phyloP scores from a whole-genome alignment of 2,797 vertebrate species.

The Malacoctenus gilli region DNA sequence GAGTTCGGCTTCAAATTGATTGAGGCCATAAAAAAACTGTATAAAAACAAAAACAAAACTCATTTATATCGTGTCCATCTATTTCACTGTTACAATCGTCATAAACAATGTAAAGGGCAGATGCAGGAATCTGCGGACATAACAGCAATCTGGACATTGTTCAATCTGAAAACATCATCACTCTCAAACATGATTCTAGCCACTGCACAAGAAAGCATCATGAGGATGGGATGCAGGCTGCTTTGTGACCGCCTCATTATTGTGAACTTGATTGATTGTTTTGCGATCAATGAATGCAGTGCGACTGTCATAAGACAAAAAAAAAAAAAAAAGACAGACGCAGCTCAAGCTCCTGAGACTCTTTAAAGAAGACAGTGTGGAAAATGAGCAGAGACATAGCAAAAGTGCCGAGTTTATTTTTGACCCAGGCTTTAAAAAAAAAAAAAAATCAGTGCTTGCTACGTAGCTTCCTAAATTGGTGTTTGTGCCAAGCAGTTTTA shows the following conservation, averaged over 20 bases:
- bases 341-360: slow-evolving; percentile 12
- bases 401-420: slow-evolving; percentile 2
- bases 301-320: slow-evolving; percentile 28
- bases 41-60: slow-evolving; percentile 6
- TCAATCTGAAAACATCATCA: slow-evolving; percentile 8
- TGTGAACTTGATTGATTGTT: slow-evolving; percentile 33
- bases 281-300: slow-evolving; percentile 25
- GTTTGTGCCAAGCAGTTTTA: slow-evolving; percentile 31
- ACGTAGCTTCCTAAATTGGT: slow-evolving; percentile 30
- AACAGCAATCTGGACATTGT: background rate
- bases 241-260: slow-evolving; percentile 33
- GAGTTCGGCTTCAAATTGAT: slow-evolving; percentile 12
- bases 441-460: slow-evolving; percentile 10
- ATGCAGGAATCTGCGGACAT: slow-evolving; percentile 4
- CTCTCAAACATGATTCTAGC: background rate
- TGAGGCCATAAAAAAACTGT: slow-evolving; percentile 7
- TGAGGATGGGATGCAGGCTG: slow-evolving; percentile 1
- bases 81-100: slow-evolving; percentile 9
- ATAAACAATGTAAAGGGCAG: slow-evolving; percentile 8
- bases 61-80: slow-evolving; percentile 2
- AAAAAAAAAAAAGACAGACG: slow-evolving; percentile 19
- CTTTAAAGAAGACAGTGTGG: slow-evolving; percentile 4
- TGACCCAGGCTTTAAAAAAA: slow-evolving; percentile 22
- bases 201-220: slow-evolving; percentile 2
- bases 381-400: too few species aligned